These are phyloP conservation scores for Lepeophtheirus salmonis DNA, from an alignment of 1,140 invertebrate genomes.

Conservation along the genomic window DNA sequence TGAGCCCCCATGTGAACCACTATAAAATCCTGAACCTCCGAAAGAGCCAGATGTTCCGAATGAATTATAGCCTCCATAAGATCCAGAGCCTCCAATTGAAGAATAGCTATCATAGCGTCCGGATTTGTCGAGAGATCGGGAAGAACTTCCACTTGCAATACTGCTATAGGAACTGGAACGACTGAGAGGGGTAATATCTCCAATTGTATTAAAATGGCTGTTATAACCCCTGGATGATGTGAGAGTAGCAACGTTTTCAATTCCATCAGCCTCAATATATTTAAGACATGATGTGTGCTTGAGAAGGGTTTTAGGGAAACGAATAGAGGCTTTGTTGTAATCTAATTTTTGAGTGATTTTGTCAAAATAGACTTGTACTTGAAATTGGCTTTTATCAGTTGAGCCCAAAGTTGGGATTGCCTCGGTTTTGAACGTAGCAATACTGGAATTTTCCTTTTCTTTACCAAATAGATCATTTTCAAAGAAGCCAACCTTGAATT, in stretches of 20 bases:
- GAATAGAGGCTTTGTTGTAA: slow-evolving; percentile 4
- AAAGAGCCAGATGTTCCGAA: background rate
- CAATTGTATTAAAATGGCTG: slow-evolving; percentile 1
- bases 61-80: background rate
- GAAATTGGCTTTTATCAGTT: background rate
- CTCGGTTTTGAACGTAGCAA: background rate
- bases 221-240: background rate
- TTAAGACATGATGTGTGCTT: slow-evolving; percentile 5
- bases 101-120: background rate
- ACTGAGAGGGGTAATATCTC: background rate
- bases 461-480: slow-evolving; percentile 6
- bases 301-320: slow-evolving; percentile 4
- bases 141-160: background rate
- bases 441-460: background rate
- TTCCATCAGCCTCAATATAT: slow-evolving; percentile 4
- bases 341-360: background rate
- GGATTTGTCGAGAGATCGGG: no score
- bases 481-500: background rate
- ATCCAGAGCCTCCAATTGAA: background rate
- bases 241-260: background rate
- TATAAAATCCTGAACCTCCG: background rate
- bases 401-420: background rate
- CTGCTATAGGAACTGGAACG: background rate
- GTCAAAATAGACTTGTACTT: background rate
- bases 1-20: background rate